phyloP scores from a whole-genome alignment of 2,888 invertebrate genomes.

The Agonopterix heracliana region DNA sequence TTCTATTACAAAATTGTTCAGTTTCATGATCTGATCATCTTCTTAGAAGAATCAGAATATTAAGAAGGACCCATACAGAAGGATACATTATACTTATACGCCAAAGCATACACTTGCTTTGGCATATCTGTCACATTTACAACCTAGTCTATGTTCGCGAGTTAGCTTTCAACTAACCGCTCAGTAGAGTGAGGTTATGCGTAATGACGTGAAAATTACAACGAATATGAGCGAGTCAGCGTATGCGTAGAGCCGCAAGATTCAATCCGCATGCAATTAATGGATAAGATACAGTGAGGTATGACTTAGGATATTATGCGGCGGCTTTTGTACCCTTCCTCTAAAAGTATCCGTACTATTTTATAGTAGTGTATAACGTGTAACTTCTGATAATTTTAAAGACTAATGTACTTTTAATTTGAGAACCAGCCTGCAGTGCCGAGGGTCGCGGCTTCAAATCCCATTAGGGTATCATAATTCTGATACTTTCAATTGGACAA shows the following conservation, averaged over 20 bases:
- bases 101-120: not conserved
- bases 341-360: no score
- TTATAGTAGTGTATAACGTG: no score
- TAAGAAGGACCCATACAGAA: not conserved
- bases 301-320: not conserved
- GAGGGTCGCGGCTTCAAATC: no score
- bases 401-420: no score
- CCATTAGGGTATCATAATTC: no score
- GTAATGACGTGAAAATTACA: slow-evolving; percentile 69
- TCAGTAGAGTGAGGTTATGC: slow-evolving; percentile 36
- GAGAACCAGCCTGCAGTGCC: no score
- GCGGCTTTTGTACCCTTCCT: not conserved
- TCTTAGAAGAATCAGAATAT: not conserved
- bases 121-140: slow-evolving; percentile 16
- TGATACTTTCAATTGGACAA: no score
- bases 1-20: no score
- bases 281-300: slow-evolving; percentile 15
- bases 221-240: slow-evolving; percentile 36
- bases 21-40: not conserved
- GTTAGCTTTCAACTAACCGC: slow-evolving; percentile 51
- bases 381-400: no score
- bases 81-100: not conserved
- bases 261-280: slow-evolving; percentile 48
- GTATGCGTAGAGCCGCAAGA: slow-evolving; percentile 38
- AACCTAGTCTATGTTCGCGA: slow-evolving; percentile 39